Percentiles rank a stretch among this genome's conserved stretches.
phyloP scores from a whole-genome alignment of 2,797 vertebrate species.

The Sorex maritimensis region DNA sequence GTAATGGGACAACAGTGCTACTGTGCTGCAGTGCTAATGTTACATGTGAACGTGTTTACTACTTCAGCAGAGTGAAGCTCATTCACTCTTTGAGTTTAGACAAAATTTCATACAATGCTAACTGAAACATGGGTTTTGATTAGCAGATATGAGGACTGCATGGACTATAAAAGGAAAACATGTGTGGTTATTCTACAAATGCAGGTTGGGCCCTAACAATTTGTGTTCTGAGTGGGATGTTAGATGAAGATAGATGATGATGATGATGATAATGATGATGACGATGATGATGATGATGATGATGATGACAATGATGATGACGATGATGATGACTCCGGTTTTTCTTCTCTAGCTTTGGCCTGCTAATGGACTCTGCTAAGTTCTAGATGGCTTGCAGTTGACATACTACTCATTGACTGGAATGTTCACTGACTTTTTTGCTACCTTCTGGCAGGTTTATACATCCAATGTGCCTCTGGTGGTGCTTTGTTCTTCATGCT shows the following conservation, averaged over 20 bases:
- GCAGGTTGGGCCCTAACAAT: background rate
- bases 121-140: background rate
- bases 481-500: background rate
- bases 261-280: background rate
- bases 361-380: background rate
- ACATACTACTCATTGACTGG: background rate
- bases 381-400: background rate
- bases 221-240: background rate
- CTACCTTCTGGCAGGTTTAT: background rate
- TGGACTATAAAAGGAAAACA: background rate
- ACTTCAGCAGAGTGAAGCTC: background rate
- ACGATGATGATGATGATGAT: too few species aligned
- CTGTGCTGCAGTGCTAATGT: too few species aligned
- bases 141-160: background rate
- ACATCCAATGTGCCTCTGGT: background rate
- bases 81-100: background rate
- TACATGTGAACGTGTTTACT: background rate
- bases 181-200: background rate
- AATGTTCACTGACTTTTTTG: accelerated
- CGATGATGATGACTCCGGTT: background rate
- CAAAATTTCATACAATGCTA: background rate
- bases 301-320: too few species aligned
- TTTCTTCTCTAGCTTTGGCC: background rate
- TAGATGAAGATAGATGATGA: background rate
- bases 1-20: too few species aligned